Evolutionary conservation across 2,113 vertebrate species (phyloP), one percentile per base, ranked within the genome.

Genomic region (Semnornis frantzii): DNA sequence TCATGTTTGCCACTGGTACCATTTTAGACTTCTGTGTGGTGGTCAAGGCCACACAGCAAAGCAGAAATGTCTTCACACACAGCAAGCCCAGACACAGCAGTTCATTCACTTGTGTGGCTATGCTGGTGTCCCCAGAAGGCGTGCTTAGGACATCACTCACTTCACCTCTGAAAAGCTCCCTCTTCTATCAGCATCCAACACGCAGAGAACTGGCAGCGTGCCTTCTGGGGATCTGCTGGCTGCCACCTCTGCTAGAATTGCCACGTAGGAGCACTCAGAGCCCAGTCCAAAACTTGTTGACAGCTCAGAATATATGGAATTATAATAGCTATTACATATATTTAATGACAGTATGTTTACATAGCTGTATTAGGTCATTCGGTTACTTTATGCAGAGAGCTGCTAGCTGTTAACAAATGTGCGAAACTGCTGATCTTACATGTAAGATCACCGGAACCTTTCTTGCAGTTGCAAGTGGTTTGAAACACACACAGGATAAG

Each of bases 371-470:
- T 92, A 84, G 73, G 39, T 94, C 93, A 77, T 77, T 60, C 2
- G 3, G 59, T 85, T 89, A 57, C 19, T 85, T 80, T 91, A 25
- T 37, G 25, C 74, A 69, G 82, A 64, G 72, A 78, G 30, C 77
- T 90, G 50, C 59, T 88, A 58, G 83, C 39, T 94, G 62, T 68
- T 94, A 92, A 85, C 33, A 90, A 94, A 92, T 82, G 77, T 77
- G 91, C 3, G 6, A 91, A 94, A 71, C 57, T 64, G 27, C 62
- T 88, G 69, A 68, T 94, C 52, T 58, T 90, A 30, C 1, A 8
- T 64, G 28, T 76, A 85, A 84, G 82, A 92, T 33, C 54, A 65
- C 23, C 1, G 6, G n/a, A 82, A 70, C 92, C 23, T 79, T 34
- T 88, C 57, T 37, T 89, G 5, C 42, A 60, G 44, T 81, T 88